Evolutionary conservation across 2,113 vertebrate species (phyloP), one percentile per base, ranked within the genome.

Genomic region (Psittacula cyanocephala): DNA sequence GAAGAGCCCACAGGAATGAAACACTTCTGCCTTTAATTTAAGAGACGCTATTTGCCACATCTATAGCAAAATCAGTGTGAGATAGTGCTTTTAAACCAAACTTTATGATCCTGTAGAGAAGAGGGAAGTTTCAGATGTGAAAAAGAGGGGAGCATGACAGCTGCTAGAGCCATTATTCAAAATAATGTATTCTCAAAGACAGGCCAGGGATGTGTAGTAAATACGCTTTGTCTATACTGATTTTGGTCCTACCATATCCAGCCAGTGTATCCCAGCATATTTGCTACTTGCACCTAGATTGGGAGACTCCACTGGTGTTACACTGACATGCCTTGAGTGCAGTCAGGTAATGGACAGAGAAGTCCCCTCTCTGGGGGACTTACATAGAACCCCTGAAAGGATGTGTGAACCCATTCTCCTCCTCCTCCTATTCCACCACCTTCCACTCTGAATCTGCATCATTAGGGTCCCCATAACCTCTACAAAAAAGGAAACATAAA

Each of bases 361-460:
- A 78, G 44, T 57, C 33, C 55, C 2, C 18, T 62, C n/a, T 47
- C 24, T 37, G 35, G 7, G 44, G 8, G 8, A 25, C 25, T 0
- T 1, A 62, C 24, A 52, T 3, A 77, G 35, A 4, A n/a, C 13
- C 27, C 17, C 8, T 65, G 37, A 17, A 41, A 82, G 7, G 9
- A 70, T 0, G 0, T 15, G 6, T 44, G 11, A 18, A 76, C 13
- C 7, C 8, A 0, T 44, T 81, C 33, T 82, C 7, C n/a, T 75
- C 17, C 12, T 85, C 37, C 31, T 37, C 52, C n/a, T 55, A 24
- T 17, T 9, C n/a, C 44, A 52, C 10, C 41, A 49, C 43, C 13
- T 83, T 67, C 53, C 9, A 15, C 23, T 47, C 37, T 23, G 37
- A 37, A 3, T 46, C 31, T 3, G 1, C 20, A 77, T 18, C 44